These are phyloP conservation scores for Diachasmimorpha longicaudata DNA, from an alignment of 1,140 invertebrate genomes.

Conservation along the genomic window DNA sequence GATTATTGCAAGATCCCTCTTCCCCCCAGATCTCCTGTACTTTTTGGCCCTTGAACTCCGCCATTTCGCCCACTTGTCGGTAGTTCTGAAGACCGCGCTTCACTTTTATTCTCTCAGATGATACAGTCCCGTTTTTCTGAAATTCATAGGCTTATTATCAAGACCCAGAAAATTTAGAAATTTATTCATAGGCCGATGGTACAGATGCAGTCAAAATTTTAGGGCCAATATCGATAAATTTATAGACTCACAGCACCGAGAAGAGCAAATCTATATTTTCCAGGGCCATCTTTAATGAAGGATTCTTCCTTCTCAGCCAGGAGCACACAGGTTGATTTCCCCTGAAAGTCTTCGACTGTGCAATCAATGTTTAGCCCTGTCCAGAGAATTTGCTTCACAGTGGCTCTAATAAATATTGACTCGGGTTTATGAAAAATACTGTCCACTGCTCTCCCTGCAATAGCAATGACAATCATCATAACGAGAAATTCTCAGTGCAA, in stretches of 20 bases:
- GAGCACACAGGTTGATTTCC: slow-evolving; percentile 70
- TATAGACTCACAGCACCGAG: slow-evolving; percentile 68
- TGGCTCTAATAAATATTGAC: slow-evolving; percentile 65
- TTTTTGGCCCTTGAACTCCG: slow-evolving; percentile 67
- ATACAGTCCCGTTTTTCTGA: slow-evolving; percentile 69
- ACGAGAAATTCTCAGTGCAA: too few species aligned
- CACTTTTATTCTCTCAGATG: slow-evolving; percentile 68
- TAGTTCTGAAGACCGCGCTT: slow-evolving; percentile 72
- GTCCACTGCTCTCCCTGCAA: slow-evolving; percentile 47
- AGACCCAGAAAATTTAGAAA: too few species aligned
- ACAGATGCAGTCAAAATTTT: not conserved
- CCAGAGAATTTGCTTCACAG: slow-evolving; percentile 70
- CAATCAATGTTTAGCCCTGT: slow-evolving; percentile 72
- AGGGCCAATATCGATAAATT: slow-evolving; percentile 6
- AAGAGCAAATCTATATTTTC: slow-evolving; percentile 71
- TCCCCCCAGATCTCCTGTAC: slow-evolving; percentile 67
- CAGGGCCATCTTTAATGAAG: slow-evolving; percentile 30
- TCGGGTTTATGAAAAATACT: slow-evolving; percentile 68
- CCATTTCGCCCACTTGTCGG: slow-evolving; percentile 71
- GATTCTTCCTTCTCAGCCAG: slow-evolving; percentile 67
- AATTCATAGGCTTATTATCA: too few species aligned
- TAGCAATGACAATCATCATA: too few species aligned
- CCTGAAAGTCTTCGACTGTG: slow-evolving; percentile 70
- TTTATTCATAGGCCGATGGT: not conserved
- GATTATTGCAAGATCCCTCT: slow-evolving; percentile 69